Conservation (phyloP, 2,797 vertebrate species). For the Lagodon rhomboides region DNA sequence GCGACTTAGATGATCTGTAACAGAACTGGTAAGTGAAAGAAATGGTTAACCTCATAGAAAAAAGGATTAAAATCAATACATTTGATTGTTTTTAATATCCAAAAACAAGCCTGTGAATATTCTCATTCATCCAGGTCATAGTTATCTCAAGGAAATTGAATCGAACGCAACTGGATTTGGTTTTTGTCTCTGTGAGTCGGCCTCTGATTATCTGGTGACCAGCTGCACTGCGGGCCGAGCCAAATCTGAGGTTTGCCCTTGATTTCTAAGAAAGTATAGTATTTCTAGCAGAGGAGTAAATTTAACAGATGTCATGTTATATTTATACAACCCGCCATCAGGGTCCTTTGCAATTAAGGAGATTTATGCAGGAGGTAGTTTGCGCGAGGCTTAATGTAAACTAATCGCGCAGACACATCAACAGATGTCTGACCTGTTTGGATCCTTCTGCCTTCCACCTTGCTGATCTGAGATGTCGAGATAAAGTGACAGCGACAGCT, state of each 20-base stretch:
- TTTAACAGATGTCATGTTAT: constrained; percentile 46
- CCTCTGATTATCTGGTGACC: constrained; percentile 16
- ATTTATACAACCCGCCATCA: constrained; percentile 42
- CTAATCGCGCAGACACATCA: constrained; percentile 38
- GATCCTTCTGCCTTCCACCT: constrained; percentile 37
- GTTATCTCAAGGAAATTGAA: no score
- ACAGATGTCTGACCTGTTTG: constrained; percentile 41
- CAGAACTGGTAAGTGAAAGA: background rate
- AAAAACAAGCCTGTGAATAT: no score
- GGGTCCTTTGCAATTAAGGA: constrained; percentile 39
- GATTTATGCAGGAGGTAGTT: constrained; percentile 41
- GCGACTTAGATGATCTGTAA: background rate
- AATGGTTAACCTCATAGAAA: background rate
- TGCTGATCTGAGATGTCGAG: constrained; percentile 26
- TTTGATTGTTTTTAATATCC: no score
- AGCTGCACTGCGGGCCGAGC: background rate
- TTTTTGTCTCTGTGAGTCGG: no score
- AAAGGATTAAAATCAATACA: no score
- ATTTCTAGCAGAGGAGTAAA: constrained; percentile 38
- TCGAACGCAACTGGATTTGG: no score
- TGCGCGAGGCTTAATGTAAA: background rate
- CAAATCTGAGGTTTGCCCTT: constrained; percentile 37
- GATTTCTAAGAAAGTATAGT: constrained; percentile 51
- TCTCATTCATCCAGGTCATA: no score
- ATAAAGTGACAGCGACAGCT: constrained; percentile 43